Evolutionary conservation across 2,113 vertebrate species (phyloP), one percentile per base, ranked within the genome.

Genomic region (Empidonax traillii): DNA sequence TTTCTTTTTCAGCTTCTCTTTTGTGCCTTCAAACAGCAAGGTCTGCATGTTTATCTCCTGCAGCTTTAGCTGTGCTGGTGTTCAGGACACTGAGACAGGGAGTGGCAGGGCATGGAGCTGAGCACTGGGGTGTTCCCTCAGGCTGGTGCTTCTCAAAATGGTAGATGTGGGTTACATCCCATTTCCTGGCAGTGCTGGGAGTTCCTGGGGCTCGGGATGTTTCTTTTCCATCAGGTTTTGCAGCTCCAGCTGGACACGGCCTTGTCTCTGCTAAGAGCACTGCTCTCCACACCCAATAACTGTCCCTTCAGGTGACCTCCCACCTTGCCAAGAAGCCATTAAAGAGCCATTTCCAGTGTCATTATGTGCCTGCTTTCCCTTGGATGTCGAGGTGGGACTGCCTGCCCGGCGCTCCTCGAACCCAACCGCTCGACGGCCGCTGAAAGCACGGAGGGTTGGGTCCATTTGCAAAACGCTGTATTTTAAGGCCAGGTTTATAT

Each of bases 131-230:
- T 23, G 15, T 39, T 51, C 47, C 9, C 39, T 49, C 55, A 74
- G 33, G 13, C 6, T 1, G 1, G 16, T 68, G 59, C 28, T 91
- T 49, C 69, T 78, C 23, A 27, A 30, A 14, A 63, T 1, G 1
- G 17, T 18, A 47, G 47, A 12, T 23, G 19, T 28, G 43, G n/a
- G 33, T 43, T 27, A 27, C 37, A 24, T 23, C 67, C 53, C 44
- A 9, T 35, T 71, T 79, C 53, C 77, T 24, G 39, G 46, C 39
- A 33, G 6, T 28, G 6, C 56, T 65, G 24, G 9, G 53, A 28
- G 31, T 61, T 84, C 39, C 62, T 88, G 62, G 23, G 0, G 1
- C 73, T 24, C 1, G 0, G 22, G 35, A 58, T 8, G 21, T 52
- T 24, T 37, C 28, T 16, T n/a, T 85, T 61, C 49, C 28, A 39